Evolutionary conservation across 2,797 vertebrate species (phyloP), one percentile per base, ranked within the genome.

Genomic region (Loriculus beryllinus): DNA sequence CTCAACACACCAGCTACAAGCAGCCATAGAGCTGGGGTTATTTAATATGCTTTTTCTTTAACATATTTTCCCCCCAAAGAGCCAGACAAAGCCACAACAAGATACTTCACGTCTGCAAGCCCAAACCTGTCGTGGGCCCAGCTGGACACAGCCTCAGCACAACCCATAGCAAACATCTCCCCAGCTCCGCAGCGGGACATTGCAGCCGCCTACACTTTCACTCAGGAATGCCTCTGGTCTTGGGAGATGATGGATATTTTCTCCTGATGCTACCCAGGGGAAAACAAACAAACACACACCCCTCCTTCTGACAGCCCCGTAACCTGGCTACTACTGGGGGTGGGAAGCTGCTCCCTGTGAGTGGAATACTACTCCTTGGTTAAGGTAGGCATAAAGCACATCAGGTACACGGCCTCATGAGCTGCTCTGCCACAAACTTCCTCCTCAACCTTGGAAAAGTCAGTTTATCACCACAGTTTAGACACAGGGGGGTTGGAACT

Each of bases 201-300:
- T 48, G 92, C 95, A 95, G 85, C 91, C 67, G 0, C 95, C 94
- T 80, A 94, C 90, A 72, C 90, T 93, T 90, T 78, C 91, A 88
- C 94, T 91, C 85, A 94, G 94, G 87, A 94, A 93, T 88, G 90
- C 88, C 77, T 95, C 95, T 95, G 92, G 42, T 91, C 93, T 79
- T 5, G 0, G 68, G 47, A 94, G 88, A 84, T 67, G 92, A 90
- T 86, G 93, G 90, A 86, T 94, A 91, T 95, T 95, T 82, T 92
- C 90, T 92, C 90, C 94, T 68, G 83, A 84, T 93, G 92, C 81
- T 90, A 43, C 88, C 78, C 63, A 15, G 42, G 83, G 81, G 26
- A 95, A 88, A 94, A 89, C 89, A 95, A 95, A 95, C 77, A 95
- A 54, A 74, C 75, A 93, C 67, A 68, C 67, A 14, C 90, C 45